Conservation (phyloP, 2,797 vertebrate genomes). For the Micropoecilia bifurca region DNA sequence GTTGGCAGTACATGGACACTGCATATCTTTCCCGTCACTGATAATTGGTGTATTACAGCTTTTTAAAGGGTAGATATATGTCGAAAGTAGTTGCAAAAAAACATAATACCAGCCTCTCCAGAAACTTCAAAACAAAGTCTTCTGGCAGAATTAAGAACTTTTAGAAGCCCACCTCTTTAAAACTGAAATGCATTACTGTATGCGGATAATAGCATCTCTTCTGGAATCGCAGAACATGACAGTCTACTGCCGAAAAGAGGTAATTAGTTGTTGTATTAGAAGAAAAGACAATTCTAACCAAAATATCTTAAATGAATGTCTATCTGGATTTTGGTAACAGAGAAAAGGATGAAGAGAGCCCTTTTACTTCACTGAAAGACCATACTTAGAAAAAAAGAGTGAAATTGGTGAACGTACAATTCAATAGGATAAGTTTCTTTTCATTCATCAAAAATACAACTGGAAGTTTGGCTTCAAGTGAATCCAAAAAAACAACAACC, state of each 20-base stretch:
- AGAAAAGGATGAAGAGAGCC: neutral
- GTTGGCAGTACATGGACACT: conserved; percentile 16
- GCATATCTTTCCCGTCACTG: conserved; percentile 40
- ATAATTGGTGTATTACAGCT: conserved; percentile 53
- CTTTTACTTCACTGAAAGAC: neutral
- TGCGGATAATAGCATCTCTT: neutral
- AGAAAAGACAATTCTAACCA: neutral
- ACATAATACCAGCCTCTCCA: neutral
- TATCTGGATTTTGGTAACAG: neutral
- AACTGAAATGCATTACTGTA: neutral
- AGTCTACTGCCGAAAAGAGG: neutral
- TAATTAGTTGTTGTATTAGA: neutral
- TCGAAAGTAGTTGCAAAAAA: no score
- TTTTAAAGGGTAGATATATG: neutral
- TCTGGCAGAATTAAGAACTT: neutral
- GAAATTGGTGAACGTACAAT: neutral
- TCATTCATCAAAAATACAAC: neutral
- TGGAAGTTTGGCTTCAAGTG: neutral
- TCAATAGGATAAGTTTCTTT: neutral
- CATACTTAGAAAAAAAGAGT: neutral
- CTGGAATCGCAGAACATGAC: neutral
- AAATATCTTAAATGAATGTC: neutral
- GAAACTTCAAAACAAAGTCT: neutral
- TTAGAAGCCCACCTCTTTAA: neutral
- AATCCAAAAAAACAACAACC: neutral